Percentiles rank a stretch among this genome's conserved stretches.
phyloP scores from a whole-genome alignment of 2,797 vertebrate genomes.

The Schizothorax lantsangensis region DNA sequence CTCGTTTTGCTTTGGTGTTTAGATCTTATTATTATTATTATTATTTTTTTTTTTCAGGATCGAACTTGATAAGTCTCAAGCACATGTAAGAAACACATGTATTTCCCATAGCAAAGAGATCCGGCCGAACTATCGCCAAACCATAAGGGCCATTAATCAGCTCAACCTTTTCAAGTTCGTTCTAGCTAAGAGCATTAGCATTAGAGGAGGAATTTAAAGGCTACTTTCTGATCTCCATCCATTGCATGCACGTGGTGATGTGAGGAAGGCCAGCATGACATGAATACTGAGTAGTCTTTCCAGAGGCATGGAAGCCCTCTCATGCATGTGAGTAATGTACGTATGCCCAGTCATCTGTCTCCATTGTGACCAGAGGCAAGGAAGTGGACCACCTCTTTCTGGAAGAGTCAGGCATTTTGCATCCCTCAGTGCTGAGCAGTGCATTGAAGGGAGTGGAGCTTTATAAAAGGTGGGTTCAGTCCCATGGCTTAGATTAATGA shows the following conservation, averaged over 20 bases:
- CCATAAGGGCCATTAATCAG: conserved; percentile 23
- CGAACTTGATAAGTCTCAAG: not conserved
- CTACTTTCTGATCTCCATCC: conserved; percentile 44
- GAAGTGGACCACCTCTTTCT: conserved; percentile 43
- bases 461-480: conserved; percentile 60
- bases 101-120: not conserved
- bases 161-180: conserved; percentile 27
- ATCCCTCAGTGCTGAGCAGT: conserved; percentile 37
- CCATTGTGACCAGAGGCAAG: conserved; percentile 55
- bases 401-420: conserved; percentile 41
- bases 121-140: not conserved
- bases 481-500: conserved; percentile 69
- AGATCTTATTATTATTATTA: not conserved
- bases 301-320: conserved; percentile 52
- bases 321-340: conserved; percentile 60
- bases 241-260: conserved; percentile 48
- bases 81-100: not conserved
- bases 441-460: conserved; percentile 52
- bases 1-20: conserved; percentile 9
- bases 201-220: conserved; percentile 31
- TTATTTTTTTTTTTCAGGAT: not conserved
- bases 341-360: conserved; percentile 58
- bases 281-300: conserved; percentile 62
- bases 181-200: conserved; percentile 19
- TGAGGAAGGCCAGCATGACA: conserved; percentile 43